These are phyloP conservation scores for Lynx canadensis DNA, from an alignment of 2,113 vertebrate species.

Conservation along the genomic window DNA sequence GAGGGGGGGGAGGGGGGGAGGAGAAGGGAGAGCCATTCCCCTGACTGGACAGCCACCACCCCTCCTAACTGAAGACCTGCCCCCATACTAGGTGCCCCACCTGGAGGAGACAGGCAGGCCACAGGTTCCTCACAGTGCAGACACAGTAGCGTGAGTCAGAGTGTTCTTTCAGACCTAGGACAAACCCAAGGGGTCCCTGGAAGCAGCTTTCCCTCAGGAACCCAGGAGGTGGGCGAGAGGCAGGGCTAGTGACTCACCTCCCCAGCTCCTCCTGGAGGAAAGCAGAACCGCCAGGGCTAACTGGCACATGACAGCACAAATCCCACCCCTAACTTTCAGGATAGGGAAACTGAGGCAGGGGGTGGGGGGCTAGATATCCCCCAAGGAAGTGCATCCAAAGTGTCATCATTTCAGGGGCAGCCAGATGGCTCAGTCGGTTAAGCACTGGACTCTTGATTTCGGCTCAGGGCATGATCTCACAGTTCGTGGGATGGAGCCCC, in stretches of 20 bases:
- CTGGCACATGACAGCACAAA: neutral
- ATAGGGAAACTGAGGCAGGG: neutral
- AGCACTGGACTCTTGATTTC: too few relatives aligned
- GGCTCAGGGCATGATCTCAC: too few relatives aligned
- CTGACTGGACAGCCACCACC: neutral
- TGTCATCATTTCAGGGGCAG: too few relatives aligned
- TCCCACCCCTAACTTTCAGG: neutral
- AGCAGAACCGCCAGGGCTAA: fast-evolving
- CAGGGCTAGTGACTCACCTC: neutral
- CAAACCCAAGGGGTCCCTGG: neutral
- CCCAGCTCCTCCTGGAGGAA: neutral
- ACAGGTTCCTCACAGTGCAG: neutral
- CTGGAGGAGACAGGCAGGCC: neutral
- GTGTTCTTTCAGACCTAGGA: neutral
- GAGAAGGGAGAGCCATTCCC: neutral
- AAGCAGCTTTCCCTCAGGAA: neutral
- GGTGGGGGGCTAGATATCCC: neutral
- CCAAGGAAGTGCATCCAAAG: neutral
- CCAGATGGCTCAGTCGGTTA: too few relatives aligned
- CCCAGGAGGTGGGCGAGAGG: neutral
- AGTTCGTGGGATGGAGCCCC: too few relatives aligned
- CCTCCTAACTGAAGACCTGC: neutral
- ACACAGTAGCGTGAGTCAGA: neutral
- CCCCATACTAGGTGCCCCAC: neutral
- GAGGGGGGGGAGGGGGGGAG: too few relatives aligned